Evolutionary conservation across 2,113 vertebrate species (phyloP), one percentile per base, ranked within the genome.

Genomic region (Calonectris borealis): DNA sequence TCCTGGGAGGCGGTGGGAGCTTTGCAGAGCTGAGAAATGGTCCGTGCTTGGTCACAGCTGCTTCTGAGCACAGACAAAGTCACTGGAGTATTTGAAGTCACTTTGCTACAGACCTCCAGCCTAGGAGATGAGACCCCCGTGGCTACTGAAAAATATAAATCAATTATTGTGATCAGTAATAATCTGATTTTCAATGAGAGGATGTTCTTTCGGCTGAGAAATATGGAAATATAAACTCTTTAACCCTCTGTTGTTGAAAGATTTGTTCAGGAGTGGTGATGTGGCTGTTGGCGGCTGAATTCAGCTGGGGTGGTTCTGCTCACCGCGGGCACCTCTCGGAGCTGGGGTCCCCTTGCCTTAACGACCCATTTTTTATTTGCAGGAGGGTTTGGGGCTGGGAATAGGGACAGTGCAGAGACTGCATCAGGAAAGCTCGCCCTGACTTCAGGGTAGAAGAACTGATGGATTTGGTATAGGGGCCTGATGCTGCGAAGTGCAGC

Each of bases 321-420:
- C 40, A 25, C 42, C 2, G 0, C 0, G 0, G 42, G 34, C 38
- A 42, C 8, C 11, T 60, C 62, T 38, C 0, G 0, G 58, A 48
- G 12, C 8, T 78, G 51, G 6, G 32, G 3, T 76, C 17, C 13
- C 11, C 31, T 52, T 71, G 7, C 54, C 58, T 79, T 42, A 38
- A 48, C 0, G 2, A 88, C 2, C 25, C 32, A 13, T 48, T 76
- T 62, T 62, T 22, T 20, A 11, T 44, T 71, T 76, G 20, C 9
- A 54, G 57, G 40, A 26, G 32, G 44, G 1, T 64, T n/a, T 52
- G 49, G 60, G 70, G 26, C 3, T 92, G 55, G 60, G 55, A 73
- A 57, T 0, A 48, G 24, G 40, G 34, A 64, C 48, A 12, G 7
- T 27, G 29, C 69, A 61, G 52, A n/a, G 10, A 15, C 8, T 34